Base-by-base conservation (phyloP, 37 sponge, comb jelly and placozoan genomes). In the Petrosia ficiformis region DNA sequence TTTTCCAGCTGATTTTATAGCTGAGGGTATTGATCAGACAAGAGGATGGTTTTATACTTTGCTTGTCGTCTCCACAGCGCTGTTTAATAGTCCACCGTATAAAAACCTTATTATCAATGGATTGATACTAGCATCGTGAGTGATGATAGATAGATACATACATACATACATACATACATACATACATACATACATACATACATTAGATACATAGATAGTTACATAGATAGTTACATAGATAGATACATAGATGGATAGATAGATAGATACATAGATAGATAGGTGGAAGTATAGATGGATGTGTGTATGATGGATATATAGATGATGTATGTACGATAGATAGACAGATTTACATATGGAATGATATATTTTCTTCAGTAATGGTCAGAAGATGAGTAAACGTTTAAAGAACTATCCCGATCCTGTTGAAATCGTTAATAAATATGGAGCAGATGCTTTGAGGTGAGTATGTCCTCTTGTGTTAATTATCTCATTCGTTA, bases 21-120 rank as follows among this genome's bases (percentile, higher is more conserved):
- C 99, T 0, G 99, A 98, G 54, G 99, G 99, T 14, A 90, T 98
- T 14, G 99, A 98, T 81, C 99, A 98, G 90, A 98, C 99, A 11
- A 65, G 99, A 38, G 99, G 99, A 65, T 98, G 99, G 99, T 98
- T 98, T 82, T 98, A 98, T 87, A 97, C 98, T 21, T 91, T 98
- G 11, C 85, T 98, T 70, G 99, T 98, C 41, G 86, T 98, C 68
- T 87, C 94, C 68, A 95, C 96, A 19, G 90, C 90, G 16, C 81
- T 98, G 38, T 98, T 95, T 68, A 87, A 89, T 42, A 89, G 95
- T 57, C 96, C 99, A 30, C 99, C 99, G 1, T 98, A 70, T 84
- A 98, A 95, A 84, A 98, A 98, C 77, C 89, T 98, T 70, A 92
- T 98, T 28, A 93, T 98, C 29, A 98, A 95, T 59, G 99, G 99